Evolutionary conservation across 2,797 vertebrate genomes (phyloP).

Genomic region (Harpagifer antarcticus): DNA sequence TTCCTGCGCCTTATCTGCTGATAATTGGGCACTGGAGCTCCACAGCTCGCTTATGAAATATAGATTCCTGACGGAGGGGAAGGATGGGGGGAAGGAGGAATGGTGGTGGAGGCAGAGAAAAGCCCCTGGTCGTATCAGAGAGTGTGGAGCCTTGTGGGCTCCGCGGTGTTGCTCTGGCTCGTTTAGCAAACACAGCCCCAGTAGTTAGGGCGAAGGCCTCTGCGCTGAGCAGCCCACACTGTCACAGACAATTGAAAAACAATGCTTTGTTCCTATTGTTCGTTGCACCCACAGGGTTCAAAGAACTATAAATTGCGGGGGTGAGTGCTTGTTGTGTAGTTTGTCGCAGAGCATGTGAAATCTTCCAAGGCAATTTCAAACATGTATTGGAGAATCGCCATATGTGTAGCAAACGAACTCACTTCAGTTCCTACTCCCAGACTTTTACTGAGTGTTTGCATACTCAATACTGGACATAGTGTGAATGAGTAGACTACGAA

Average conservation of each 20-base stretch:
- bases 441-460: slow-evolving; percentile 5
- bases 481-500: slow-evolving; percentile 22
- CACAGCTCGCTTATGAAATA: slow-evolving; percentile 89
- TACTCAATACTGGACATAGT: neutral
- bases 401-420: neutral
- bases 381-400: slow-evolving; percentile 15
- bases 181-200: slow-evolving; percentile 74
- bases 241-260: slow-evolving; percentile 73
- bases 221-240: slow-evolving; percentile 62
- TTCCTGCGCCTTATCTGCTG: slow-evolving; percentile 88
- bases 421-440: neutral
- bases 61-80: slow-evolving; percentile 85
- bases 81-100: slow-evolving; percentile 60
- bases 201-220: slow-evolving; percentile 70
- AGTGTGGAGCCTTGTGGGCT: slow-evolving; percentile 74
- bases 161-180: slow-evolving; percentile 72
- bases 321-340: slow-evolving; percentile 55
- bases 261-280: slow-evolving; percentile 72
- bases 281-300: slow-evolving; percentile 61
- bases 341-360: slow-evolving; percentile 44
- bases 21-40: slow-evolving; percentile 88
- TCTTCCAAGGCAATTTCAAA: slow-evolving; percentile 35
- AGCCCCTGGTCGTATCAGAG: slow-evolving; percentile 75
- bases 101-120: slow-evolving; percentile 73
- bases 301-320: slow-evolving; percentile 52